phyloP scores from a whole-genome alignment of 1,140 invertebrate species.

The Sipha flava region DNA sequence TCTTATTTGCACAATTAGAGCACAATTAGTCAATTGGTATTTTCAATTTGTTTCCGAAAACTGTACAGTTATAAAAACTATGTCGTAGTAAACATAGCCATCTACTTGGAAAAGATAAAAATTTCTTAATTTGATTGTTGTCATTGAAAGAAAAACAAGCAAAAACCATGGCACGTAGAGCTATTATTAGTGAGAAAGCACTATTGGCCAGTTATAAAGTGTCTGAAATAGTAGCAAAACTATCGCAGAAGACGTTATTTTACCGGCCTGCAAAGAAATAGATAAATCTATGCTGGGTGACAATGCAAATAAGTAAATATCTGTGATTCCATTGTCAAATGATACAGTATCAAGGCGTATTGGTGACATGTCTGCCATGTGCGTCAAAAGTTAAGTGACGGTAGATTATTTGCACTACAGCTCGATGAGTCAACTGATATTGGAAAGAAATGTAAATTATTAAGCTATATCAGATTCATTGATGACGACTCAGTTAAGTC shows the following conservation, averaged over 20 bases:
- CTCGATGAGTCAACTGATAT: too few species aligned
- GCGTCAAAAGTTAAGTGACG: too few species aligned
- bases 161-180: neutral
- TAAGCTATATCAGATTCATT: conserved; percentile 12
- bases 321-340: neutral
- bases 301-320: conserved; percentile 35
- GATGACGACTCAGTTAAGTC: neutral
- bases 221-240: conserved; percentile 32
- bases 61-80: neutral
- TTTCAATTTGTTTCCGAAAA: neutral
- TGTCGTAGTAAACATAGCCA: neutral
- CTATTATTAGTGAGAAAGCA: neutral
- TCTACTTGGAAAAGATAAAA: too few species aligned
- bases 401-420: too few species aligned
- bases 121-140: neutral
- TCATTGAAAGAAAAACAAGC: neutral
- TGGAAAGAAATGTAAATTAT: too few species aligned
- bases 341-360: neutral
- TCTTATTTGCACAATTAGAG: neutral
- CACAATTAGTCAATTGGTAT: neutral
- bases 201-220: conserved; percentile 39
- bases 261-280: too few species aligned
- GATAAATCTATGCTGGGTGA: too few species aligned
- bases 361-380: neutral
- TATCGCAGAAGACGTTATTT: conserved; percentile 42